Base-by-base conservation (phyloP, 2,888 invertebrate species). In the Acronicta aceris region DNA sequence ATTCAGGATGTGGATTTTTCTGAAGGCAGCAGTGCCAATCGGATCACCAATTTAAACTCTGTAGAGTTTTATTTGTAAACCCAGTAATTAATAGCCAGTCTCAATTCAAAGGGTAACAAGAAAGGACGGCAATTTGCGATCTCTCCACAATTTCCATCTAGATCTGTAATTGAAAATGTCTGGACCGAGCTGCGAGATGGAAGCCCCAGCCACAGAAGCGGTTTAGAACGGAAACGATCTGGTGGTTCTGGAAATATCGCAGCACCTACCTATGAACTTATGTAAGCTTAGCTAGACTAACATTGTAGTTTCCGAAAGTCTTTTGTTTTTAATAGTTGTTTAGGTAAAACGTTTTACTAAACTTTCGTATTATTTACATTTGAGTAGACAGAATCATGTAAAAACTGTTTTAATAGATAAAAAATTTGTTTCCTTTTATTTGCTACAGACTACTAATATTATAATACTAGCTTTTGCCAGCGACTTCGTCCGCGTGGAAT, bases 141-240 rank as follows among this genome's bases (percentile, higher is more conserved):
- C 42, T 58, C 45, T 40, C 21, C 38, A 65, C 65, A 46, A 71
- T 71, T 65, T 54, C 71, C 71, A 71, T 65, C 66, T 50, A 65
- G 66, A 27, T 51, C 41, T 58, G 38, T 65, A 59, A 68, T 68
- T 68, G 66, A 71, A 65, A 40, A 71, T 71, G 65, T 71, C 65
- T 67, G 53, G 66, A 65, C 59, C 40, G 46, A 54, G 59, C 66
- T 65, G 54, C 42, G 59, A 21, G 27, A 17, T 50, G 13, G 33
- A 33, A 30, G 16, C 36, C 17, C 10, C 7, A n/a, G 33, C 17
- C 43, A 53, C 9, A 47, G 13, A 36, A 33, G n/a, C 10, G 17
- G 42, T 13, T 33, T 8, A 40, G 13, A 53, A 49, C 38, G 27
- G 33, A 13, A 50, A 38, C 13, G 25, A 21, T 21, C 8, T 10